Conservation (phyloP, 2,113 vertebrate species). For the Amphiprion percula region DNA sequence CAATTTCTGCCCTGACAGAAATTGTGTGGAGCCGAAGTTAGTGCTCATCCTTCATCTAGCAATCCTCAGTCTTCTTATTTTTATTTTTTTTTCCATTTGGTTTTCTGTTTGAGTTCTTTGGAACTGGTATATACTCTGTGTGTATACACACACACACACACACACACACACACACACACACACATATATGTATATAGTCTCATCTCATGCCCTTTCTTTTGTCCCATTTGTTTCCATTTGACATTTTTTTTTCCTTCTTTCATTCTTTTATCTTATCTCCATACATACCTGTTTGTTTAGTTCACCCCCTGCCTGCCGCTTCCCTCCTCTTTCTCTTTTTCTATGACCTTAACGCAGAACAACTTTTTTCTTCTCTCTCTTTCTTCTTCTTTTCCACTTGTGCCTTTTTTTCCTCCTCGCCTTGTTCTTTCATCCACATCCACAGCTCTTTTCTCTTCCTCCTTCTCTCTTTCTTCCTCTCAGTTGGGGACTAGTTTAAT, state of each 20-base stretch:
- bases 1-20: constrained; percentile 22
- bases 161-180: neutral
- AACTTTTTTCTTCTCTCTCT: neutral
- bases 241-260: neutral
- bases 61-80: neutral
- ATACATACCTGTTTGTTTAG: neutral
- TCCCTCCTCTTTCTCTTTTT: neutral
- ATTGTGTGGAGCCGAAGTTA: constrained; percentile 43
- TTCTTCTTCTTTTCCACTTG: neutral
- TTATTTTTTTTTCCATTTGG: neutral
- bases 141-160: too few relatives aligned
- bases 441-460: neutral
- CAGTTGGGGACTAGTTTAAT: constrained; percentile 39
- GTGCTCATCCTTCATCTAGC: constrained; percentile 45
- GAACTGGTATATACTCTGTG: too few relatives aligned
- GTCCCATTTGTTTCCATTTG: neutral
- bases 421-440: neutral
- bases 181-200: neutral
- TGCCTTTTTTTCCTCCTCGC: constrained; percentile 13
- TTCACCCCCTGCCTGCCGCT: neutral
- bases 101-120: constrained; percentile 25
- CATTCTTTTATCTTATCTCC: neutral
- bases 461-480: constrained; percentile 15
- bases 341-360: neutral
- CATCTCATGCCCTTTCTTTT: neutral